Conservation (phyloP, 2,113 vertebrate genomes). For the Catharus bicknelli region DNA sequence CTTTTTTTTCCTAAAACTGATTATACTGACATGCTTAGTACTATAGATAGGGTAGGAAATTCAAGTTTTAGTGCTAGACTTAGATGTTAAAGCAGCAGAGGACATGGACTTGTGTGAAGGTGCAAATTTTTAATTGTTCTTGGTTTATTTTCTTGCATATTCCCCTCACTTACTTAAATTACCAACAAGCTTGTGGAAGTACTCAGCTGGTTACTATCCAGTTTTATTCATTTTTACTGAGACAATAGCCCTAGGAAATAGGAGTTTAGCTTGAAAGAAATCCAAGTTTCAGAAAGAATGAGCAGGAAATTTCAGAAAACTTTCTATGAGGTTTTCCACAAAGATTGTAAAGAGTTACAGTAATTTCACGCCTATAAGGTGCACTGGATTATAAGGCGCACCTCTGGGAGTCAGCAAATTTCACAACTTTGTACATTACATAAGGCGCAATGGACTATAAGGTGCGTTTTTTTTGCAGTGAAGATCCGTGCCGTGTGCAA, state of each 20-base stretch:
- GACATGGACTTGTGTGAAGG: background rate
- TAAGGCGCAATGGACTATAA: too few relatives aligned
- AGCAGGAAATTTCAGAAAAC: background rate
- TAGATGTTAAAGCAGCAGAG: background rate
- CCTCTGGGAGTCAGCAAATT: too few relatives aligned
- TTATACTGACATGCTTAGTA: background rate
- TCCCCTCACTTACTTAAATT: background rate
- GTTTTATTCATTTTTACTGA: background rate
- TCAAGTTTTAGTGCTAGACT: background rate
- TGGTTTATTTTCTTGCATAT: background rate
- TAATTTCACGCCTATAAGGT: too few relatives aligned
- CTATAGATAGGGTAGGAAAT: background rate
- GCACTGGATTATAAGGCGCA: too few relatives aligned
- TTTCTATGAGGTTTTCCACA: background rate
- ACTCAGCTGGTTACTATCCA: background rate
- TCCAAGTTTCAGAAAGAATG: background rate
- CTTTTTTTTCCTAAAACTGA: background rate
- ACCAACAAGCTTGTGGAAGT: background rate
- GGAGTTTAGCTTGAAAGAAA: background rate
- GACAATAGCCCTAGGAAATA: background rate
- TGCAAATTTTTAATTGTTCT: background rate
- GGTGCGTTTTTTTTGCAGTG: too few relatives aligned
- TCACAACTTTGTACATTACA: too few relatives aligned
- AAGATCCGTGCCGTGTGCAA: too few relatives aligned
- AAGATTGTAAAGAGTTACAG: background rate